Evolutionary conservation across 2,888 invertebrate genomes (phyloP), one percentile per base, ranked within the genome.

Genomic region (Eulithis prunata): DNA sequence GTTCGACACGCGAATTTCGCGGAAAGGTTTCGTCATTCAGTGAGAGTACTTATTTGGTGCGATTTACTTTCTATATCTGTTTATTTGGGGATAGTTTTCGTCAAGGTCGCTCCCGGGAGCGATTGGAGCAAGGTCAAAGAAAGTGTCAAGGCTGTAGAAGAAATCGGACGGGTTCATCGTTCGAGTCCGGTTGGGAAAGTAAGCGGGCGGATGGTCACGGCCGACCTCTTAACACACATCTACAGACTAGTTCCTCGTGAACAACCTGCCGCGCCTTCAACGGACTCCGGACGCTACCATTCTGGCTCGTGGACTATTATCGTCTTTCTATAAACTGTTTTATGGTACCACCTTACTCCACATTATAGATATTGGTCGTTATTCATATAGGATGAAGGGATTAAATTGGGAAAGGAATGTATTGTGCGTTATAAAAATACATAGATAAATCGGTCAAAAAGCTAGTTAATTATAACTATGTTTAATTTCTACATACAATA

Each of bases 141-240:
- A 92, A 91, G 91, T 92, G 91, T 93, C 93, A 93, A 93, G 93
- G 93, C 80, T 93, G 84, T 83, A 84, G 87, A 90, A 89, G 93
- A 90, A 92, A 91, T 91, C 91, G 85, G 85, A 75, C 76, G 86
- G 82, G 92, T 87, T 91, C 91, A 89, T 88, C 78, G 91, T 74
- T 81, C 91, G 82, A 78, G 83, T 76, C 80, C 83, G 85, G 82
- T 87, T 87, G 89, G 85, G 92, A 92, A 93, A 93, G 93, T 91
- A 87, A 86, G 85, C 89, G 85, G 74, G 75, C 83, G 81, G 71
- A 63, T 78, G 78, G 82, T 80, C 84, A 81, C 80, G 74, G 75
- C 73, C 89, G 92, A 88, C 92, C 93, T 85, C 88, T 78, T 92
- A 87, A 92, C 93, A 92, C 81, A 93, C 87, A 90, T 93, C 74